Conservation (phyloP, 1,140 invertebrate species). For the Bradynema listronoti region DNA sequence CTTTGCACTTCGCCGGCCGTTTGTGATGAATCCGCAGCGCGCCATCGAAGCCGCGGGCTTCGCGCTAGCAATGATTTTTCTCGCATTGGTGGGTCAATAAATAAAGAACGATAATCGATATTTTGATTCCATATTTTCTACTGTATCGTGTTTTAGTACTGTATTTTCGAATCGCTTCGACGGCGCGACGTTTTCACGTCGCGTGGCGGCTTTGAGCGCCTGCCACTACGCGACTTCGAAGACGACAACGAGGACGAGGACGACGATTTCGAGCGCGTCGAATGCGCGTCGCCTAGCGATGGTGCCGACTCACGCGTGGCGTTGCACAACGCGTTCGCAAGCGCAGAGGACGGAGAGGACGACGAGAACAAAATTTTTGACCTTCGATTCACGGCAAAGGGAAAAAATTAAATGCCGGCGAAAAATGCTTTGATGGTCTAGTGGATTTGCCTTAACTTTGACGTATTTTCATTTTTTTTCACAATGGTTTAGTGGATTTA, state of each 20-base stretch:
- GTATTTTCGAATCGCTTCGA: constrained; percentile 15
- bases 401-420: too few species aligned
- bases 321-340: too few species aligned
- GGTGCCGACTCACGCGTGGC: too few species aligned
- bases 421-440: too few species aligned
- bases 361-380: too few species aligned
- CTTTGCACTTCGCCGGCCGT: constrained; percentile 20
- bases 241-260: not conserved
- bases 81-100: constrained; percentile 30
- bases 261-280: constrained; percentile 6
- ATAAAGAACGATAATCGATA: not conserved
- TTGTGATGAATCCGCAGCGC: constrained; percentile 18
- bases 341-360: too few species aligned
- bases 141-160: constrained; percentile 18
- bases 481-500: too few species aligned
- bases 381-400: too few species aligned
- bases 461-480: too few species aligned
- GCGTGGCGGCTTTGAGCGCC: constrained; percentile 43
- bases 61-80: constrained; percentile 21
- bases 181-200: not conserved
- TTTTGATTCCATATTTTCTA: constrained; percentile 16
- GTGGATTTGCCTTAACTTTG: too few species aligned
- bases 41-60: constrained; percentile 25
- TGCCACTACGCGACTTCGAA: constrained; percentile 41
- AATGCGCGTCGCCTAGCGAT: too few species aligned